Base-by-base conservation (phyloP, 2,113 vertebrate species). In the Tapirus terrestris region DNA sequence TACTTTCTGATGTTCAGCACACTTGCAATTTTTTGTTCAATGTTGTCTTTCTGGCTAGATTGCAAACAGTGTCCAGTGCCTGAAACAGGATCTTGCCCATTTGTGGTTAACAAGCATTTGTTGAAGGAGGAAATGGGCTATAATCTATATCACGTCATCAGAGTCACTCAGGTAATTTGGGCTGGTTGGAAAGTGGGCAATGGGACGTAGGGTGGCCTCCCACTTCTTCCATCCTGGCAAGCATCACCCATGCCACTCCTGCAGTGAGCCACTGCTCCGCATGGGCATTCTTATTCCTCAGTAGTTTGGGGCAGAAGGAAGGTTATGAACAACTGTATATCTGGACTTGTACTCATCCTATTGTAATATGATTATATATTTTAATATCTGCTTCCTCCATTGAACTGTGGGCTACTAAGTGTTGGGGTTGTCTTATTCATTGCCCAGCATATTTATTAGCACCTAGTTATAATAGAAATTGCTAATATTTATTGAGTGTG, bases 171-270 rank as follows among this genome's bases (percentile, higher is more conserved):
- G 33, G 36, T 70, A 17, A 12, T 79, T 67, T 93, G 76, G 39
- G 17, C 29, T 85, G 72, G 3, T 29, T 94, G 43, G n/a, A 29
- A 90, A 75, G 27, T 87, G 11, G 81, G 27, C 67, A 56, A 33
- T 18, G 43, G 39, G 60, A 39, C 11, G 3, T 2, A 39, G 6
- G 14, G 31, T 60, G 65, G 21, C 33, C 33, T 88, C 67, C 0
- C 12, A 6, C 51, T 45, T 45, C 23, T 21, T 72, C 14, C 11
- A 33, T 29, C 9, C 12, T 31, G 36, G 20, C n/a, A 67, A 10
- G 12, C 3, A 5, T 8, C 56, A 21, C 29, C 12, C 2, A 1
- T 3, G n/a, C 2, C 29, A 39, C 36, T 51, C 1, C n/a, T 16
- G 9, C 4, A 39, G 45, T 45, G 76, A 84, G 31, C 29, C 20